Conservation (phyloP, 1,140 invertebrate genomes). For the Drosophila persimilis region DNA sequence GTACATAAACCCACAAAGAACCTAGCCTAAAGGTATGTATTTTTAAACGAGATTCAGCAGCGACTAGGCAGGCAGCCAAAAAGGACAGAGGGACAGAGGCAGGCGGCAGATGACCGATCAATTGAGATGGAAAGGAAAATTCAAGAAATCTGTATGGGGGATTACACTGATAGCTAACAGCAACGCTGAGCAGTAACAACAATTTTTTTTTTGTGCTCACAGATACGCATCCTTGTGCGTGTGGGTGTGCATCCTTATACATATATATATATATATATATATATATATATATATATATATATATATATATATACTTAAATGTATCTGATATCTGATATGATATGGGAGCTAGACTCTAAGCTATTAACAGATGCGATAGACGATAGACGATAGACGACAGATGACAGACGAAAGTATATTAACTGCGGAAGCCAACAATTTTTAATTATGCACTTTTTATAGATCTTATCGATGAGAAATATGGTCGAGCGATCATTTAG, state of each 20-base stretch:
- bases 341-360: conserved; percentile 39
- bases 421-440: conserved; percentile 65
- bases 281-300: too few relatives aligned
- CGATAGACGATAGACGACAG: conserved; percentile 14
- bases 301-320: background rate
- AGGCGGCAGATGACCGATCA: conserved; percentile 21
- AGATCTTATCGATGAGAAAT: conserved; percentile 44
- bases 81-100: conserved; percentile 16
- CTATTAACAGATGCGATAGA: conserved; percentile 39
- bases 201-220: conserved; percentile 20
- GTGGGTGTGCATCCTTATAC: conserved; percentile 12
- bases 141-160: conserved; percentile 10
- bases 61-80: conserved; percentile 49
- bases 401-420: conserved; percentile 8
- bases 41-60: conserved; percentile 52
- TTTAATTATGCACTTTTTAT: conserved; percentile 78
- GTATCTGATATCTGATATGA: conserved; percentile 42
- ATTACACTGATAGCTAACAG: conserved; percentile 12
- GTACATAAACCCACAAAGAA: conserved; percentile 61
- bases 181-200: conserved; percentile 33
- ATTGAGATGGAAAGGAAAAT: conserved; percentile 23
- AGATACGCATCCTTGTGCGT: background rate
- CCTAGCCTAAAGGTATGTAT: conserved; percentile 62
- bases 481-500: background rate
- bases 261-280: conserved; percentile 26